Evolutionary conservation across 1,140 invertebrate genomes (phyloP), one percentile per base, ranked within the genome.

Genomic region (Zaprionus vittiger): DNA sequence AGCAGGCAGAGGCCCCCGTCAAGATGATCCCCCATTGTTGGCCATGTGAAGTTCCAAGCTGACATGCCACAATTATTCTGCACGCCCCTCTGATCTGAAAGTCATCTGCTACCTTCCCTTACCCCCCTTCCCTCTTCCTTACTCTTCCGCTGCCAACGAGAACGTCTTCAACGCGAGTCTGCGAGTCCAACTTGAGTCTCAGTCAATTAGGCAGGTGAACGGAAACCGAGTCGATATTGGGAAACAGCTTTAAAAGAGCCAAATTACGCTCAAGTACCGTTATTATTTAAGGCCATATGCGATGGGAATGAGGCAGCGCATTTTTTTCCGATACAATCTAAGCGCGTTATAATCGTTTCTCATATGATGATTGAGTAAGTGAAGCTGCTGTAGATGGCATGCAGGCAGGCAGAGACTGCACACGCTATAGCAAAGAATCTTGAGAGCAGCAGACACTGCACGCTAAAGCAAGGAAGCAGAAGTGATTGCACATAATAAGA

Each of bases 31-130:
- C n/a, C 26, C 49, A 47, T 49, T 84, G 82, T 84, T 84, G 55
- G 70, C 59, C 77, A 83, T 87, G 84, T 72, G 84, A 87, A 89
- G 38, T 41, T 73, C 47, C 67, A 52, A 72, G 44, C 76, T 78
- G 66, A 81, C 82, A 71, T 22, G 79, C 62, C 82, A 85, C 66
- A 77, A 41, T 79, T 82, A 26, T 22, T 24, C 20, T 11, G 17
- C 14, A 12, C 22, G 72, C 26, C 70, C 62, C 31, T 34, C 31
- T 9, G 66, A 75, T 71, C 67, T 77, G 72, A 80, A 86, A 86
- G 83, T 80, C 83, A 87, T 77, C 55, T 72, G 28, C 28, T 2
- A 11, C 47, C 9, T 14, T 2, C 47, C 1, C 17, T 20, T 11
- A 0, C 6, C n/a, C 5, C 5, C 41, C n/a, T 6, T 7, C n/a